Evolutionary conservation across 2,797 vertebrate species (phyloP), one percentile per base, ranked within the genome.

Genomic region (Falco columbarius): DNA sequence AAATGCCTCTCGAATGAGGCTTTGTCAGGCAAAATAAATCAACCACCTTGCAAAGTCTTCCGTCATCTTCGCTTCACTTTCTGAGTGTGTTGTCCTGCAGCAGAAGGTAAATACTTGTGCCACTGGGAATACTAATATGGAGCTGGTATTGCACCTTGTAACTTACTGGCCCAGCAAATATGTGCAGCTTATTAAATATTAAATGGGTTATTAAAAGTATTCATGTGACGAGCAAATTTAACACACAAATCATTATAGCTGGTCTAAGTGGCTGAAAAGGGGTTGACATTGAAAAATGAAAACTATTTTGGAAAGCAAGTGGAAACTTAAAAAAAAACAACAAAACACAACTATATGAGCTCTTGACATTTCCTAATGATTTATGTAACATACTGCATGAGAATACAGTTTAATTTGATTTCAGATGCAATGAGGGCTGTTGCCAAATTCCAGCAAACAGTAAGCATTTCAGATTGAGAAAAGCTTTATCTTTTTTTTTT

Each of bases 201-300:
- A 96, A 98, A 93, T 79, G 73, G 51, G 86, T 94, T 88, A 88
- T 90, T 89, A 95, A 96, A 83, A 92, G 93, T 94, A 95, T 67
- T 92, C 73, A 47, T 54, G 65, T 94, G 97, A 97, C 42, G 5
- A 97, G 86, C 61, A 92, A 96, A 67, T 97, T 81, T 94, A 95
- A 62, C 79, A 82, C 81, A 96, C 61, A 97, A 98, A 97, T 98
- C 96, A 92, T 98, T 98, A 97, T 54, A 94, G 93, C 92, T 95
- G 89, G 92, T 91, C 95, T 95, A 95, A 96, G 84, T 89, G 88
- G 91, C 94, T 97, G 96, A 92, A 97, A 98, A 97, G 77, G 62
- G 62, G 68, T 61, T 98, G 98, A 98, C 98, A 95, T 89, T 98
- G 98, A 98, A 98, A 98, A 98, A 98, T 98, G 97, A 90, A 97